phyloP scores from a whole-genome alignment of 2,888 invertebrate genomes.

The Nephrocerus scutellatus region DNA sequence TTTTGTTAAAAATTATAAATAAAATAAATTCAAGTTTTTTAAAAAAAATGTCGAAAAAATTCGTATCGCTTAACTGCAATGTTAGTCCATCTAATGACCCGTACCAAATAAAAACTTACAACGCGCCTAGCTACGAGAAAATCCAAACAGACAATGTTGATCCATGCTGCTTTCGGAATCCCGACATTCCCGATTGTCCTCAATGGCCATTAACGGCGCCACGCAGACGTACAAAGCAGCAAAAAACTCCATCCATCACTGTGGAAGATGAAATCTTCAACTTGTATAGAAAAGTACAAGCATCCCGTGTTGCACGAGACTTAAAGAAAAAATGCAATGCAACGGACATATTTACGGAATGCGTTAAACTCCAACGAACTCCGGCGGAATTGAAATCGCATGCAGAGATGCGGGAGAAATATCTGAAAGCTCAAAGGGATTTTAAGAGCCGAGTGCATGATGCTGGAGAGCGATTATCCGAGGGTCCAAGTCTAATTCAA shows the following conservation, averaged over 20 bases:
- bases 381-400: conserved; percentile 29
- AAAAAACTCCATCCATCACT: conserved; percentile 29
- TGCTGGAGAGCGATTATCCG: conserved; percentile 19
- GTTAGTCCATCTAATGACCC: conserved; percentile 35
- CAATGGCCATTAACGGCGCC: conserved; percentile 6
- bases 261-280: conserved; percentile 37
- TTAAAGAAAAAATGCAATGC: conserved; percentile 27
- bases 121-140: conserved; percentile 27
- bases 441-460: conserved; percentile 28
- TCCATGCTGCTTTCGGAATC: conserved; percentile 25
- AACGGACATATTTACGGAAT: conserved; percentile 29
- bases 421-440: conserved; percentile 23
- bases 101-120: conserved; percentile 37
- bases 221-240: conserved; percentile 28
- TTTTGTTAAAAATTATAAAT: conserved; percentile 9
- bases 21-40: conserved; percentile 14
- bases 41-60: conserved; percentile 41
- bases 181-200: too few species aligned
- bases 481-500: conserved; percentile 24
- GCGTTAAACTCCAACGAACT: conserved; percentile 32
- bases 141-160: conserved; percentile 8
- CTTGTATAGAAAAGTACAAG: conserved; percentile 31
- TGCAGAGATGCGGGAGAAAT: conserved; percentile 31
- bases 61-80: conserved; percentile 34
- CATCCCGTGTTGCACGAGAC: conserved; percentile 30